Percentiles rank a stretch among this genome's conserved stretches.
phyloP scores from a whole-genome alignment of 2,113 vertebrate species.

The Equus przewalskii region DNA sequence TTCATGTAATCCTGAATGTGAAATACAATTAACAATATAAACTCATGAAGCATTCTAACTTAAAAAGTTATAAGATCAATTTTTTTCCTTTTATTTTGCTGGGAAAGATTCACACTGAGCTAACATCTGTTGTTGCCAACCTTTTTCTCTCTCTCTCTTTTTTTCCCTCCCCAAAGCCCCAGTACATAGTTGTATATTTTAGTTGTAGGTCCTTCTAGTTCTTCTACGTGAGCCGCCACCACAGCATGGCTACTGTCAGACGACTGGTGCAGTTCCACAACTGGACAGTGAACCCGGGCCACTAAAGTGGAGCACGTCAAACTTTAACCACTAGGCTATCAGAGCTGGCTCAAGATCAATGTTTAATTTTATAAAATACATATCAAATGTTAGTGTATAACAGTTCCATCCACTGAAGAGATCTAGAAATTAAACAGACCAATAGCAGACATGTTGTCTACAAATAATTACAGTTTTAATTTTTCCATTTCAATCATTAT shows the following conservation, averaged over 20 bases:
- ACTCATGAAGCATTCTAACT: background rate
- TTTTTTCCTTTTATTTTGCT: background rate
- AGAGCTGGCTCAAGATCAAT: background rate
- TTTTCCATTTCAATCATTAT: background rate
- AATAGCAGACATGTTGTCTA: background rate
- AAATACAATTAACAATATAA: background rate
- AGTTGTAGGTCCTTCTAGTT: too few species aligned
- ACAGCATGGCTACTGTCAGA: too few species aligned
- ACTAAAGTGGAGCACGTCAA: too few species aligned
- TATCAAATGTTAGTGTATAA: background rate
- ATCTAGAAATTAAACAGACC: background rate
- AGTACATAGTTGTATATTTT: too few species aligned
- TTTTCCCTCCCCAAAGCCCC: too few species aligned
- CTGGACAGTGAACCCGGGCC: too few species aligned
- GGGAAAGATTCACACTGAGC: too few species aligned
- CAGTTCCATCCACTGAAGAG: background rate
- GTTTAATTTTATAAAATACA: background rate
- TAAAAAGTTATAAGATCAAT: background rate
- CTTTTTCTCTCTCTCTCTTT: too few species aligned
- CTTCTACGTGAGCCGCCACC: too few species aligned
- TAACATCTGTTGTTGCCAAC: too few species aligned
- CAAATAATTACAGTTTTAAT: background rate
- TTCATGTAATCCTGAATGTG: background rate
- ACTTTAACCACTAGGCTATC: too few species aligned
- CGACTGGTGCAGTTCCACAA: too few species aligned